Evolutionary conservation across 35 echinoderm and acorn worm species (phyloP).

Genomic region (Ophioderma brevispina): DNA sequence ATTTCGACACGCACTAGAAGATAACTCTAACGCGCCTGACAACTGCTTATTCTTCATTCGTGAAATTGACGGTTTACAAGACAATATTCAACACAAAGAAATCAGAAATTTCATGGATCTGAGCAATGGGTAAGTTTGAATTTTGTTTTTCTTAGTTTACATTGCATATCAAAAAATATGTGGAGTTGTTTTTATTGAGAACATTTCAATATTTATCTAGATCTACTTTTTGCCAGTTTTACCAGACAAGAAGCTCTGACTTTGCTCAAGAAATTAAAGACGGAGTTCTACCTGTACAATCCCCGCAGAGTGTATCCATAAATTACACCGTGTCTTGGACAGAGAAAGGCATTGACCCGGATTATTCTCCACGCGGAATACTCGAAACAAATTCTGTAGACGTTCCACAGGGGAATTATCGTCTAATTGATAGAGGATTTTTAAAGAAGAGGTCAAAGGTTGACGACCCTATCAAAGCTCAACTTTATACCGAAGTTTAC

Average conservation of each 20-base stretch:
- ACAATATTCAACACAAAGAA: not conserved
- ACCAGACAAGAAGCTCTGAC: conserved; percentile 44
- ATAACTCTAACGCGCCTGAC: conserved; percentile 27
- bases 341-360: conserved; percentile 59
- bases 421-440: conserved; percentile 61
- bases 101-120: conserved; percentile 51
- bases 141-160: too few species aligned
- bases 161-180: too few species aligned
- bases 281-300: conserved; percentile 18
- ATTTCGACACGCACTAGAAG: conserved; percentile 55
- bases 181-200: too few species aligned
- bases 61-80: conserved; percentile 49
- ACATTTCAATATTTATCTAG: too few species aligned
- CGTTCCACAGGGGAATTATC: conserved; percentile 51
- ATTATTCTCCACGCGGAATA: conserved; percentile 18
- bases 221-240: too few species aligned
- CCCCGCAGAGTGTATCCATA: conserved; percentile 34
- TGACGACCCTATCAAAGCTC: conserved; percentile 6
- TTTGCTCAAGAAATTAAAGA: conserved; percentile 64
- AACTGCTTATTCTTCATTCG: conserved; percentile 70
- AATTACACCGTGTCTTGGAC: conserved; percentile 68
- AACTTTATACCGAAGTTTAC: conserved; percentile 69
- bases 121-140: too few species aligned
- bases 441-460: conserved; percentile 43
- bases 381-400: conserved; percentile 39